Percentiles rank a stretch among this genome's conserved stretches.
phyloP scores from a whole-genome alignment of 1,140 invertebrate species.

The Drosophila bifasciata region DNA sequence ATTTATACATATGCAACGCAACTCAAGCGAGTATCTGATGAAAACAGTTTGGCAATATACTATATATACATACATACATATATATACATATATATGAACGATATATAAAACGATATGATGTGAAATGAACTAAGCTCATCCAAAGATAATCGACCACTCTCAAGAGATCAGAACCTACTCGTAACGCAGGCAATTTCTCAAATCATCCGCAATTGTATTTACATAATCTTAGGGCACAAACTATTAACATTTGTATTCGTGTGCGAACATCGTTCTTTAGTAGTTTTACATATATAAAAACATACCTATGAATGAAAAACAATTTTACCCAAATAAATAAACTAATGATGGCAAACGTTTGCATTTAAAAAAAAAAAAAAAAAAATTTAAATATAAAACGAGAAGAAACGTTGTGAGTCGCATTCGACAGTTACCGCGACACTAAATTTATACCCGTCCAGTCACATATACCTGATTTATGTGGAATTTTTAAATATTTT shows the following conservation, averaged over 20 bases:
- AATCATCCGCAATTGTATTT: constrained; percentile 51
- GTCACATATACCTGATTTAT: no score
- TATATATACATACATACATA: constrained; percentile 17
- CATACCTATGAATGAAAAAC: constrained; percentile 28
- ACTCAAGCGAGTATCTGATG: constrained; percentile 46
- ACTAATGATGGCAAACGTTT: constrained; percentile 50
- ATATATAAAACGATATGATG: no score
- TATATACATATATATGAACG: constrained; percentile 21
- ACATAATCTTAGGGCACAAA: constrained; percentile 52
- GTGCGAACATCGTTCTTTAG: constrained; percentile 42
- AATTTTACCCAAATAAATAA: constrained; percentile 53
- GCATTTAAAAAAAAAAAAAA: constrained; percentile 31
- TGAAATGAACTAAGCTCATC: constrained; percentile 45
- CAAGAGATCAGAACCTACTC: constrained; percentile 24
- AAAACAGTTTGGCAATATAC: constrained; percentile 41
- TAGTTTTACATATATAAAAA: constrained; percentile 36
- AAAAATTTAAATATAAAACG: no score
- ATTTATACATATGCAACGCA: constrained; percentile 65
- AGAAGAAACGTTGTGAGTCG: no score
- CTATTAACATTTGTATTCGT: constrained; percentile 48
- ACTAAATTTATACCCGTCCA: no score
- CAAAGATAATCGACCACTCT: constrained; percentile 64
- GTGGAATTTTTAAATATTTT: no score
- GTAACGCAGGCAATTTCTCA: constrained; percentile 36
- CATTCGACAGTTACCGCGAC: no score